Evolutionary conservation across 2,113 vertebrate genomes (phyloP), one percentile per base, ranked within the genome.

Genomic region (Sturnus vulgaris): DNA sequence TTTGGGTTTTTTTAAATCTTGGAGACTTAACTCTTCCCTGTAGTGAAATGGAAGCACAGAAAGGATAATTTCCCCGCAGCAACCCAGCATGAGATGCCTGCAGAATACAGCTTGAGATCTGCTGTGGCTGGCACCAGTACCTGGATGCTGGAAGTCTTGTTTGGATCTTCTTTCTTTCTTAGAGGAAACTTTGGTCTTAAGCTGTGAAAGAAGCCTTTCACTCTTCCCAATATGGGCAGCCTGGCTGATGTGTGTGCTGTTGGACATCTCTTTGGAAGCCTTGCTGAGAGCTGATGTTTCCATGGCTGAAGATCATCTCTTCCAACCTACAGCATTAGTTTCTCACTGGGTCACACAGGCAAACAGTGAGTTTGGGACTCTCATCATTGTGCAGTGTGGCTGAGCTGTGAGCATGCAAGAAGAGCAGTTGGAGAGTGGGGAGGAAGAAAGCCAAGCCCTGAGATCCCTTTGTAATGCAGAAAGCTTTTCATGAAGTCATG

Each of bases 401-500:
- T 89, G 71, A 86, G 64, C 57, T 53, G 73, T 46, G 11, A 71
- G 42, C 50, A 49, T 8, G 18, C 11, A 28, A 88, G 78, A 73
- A 57, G 53, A 95, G 71, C 37, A 77, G 59, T 8, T 89, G 82
- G 68, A 82, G 35, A 3, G 3, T 59, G 56, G 50, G 47, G 47
- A 93, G 42, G 52, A 90, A 24, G 76, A 81, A 93, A 81, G 35
- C 39, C 47, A 77, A 81, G 33, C 59, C 76, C 44, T 2, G 4
- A 93, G 82, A 77, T 90, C 20, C 76, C 17, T 79, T 88, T 95
- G 52, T 79, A 95, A 93, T 86, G 63, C 64, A 91, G 78, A 83
- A 39, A 59, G 78, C 37, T 95, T 95, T 91, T 90, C 61, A 46
- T 55, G 73, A 93, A 96, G 81, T 84, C 72, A 47, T 0, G 0